A percentile compares a stretch with the other conserved stretches of the same genome.
Evolutionary conservation across 2,888 invertebrate species (phyloP).

Genomic region (Ennomos fuscantarius): DNA sequence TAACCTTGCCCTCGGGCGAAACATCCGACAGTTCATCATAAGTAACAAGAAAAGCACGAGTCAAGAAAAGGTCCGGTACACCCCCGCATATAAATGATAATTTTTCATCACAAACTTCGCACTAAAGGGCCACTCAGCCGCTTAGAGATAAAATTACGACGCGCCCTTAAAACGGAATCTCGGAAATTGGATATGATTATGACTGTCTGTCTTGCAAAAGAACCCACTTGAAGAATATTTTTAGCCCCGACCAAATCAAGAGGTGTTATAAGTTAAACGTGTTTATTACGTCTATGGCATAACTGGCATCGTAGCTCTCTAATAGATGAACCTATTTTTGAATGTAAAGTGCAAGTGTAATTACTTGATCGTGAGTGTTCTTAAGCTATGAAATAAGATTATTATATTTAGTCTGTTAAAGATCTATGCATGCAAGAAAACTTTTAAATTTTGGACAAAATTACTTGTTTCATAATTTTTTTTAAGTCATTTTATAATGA

Average conservation of each 20-base stretch:
- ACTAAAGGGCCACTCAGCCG: constrained; percentile 24
- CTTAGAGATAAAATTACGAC: constrained; percentile 27
- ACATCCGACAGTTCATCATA: constrained; percentile 12
- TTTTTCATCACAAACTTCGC: constrained; percentile 30
- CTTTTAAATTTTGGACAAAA: too few relatives aligned
- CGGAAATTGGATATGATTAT: constrained; percentile 26
- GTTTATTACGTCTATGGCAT: too few relatives aligned
- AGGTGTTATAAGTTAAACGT: not conserved
- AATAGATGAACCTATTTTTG: too few relatives aligned
- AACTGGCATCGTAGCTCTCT: too few relatives aligned
- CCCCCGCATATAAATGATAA: constrained; percentile 30
- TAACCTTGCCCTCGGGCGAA: not conserved
- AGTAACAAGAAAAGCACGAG: constrained; percentile 4
- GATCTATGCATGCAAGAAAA: too few relatives aligned
- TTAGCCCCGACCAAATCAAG: too few relatives aligned
- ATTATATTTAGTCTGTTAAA: too few relatives aligned
- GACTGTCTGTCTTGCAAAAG: constrained; percentile 14
- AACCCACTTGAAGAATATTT: not conserved
- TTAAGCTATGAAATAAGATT: too few relatives aligned
- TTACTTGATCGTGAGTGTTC: too few relatives aligned
- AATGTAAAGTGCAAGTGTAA: too few relatives aligned
- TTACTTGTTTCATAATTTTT: too few relatives aligned
- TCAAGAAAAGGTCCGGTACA: constrained; percentile 7
- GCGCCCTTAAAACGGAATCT: constrained; percentile 24
- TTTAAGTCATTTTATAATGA: too few relatives aligned